A percentile compares a stretch with the other conserved stretches of the same genome.
These are phyloP conservation scores for Pseudotriccus pelzelni DNA, from an alignment of 2,797 vertebrate species.

Conservation along the genomic window DNA sequence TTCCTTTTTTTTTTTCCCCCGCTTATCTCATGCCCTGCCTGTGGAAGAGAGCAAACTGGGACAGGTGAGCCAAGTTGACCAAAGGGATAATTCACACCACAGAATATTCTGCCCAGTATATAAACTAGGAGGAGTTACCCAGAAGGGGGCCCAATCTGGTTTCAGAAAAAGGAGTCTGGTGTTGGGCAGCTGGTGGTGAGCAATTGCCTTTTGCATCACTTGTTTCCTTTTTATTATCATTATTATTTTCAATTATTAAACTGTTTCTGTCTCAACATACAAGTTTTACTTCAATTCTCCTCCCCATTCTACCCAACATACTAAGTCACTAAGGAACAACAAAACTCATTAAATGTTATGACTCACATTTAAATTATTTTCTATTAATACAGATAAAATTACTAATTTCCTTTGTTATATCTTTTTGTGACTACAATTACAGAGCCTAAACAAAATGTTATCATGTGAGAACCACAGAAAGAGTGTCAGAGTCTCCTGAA, in stretches of 20 bases:
- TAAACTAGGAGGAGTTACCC: background rate
- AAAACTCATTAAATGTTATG: accelerated
- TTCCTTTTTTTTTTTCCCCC: no score
- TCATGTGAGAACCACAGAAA: background rate
- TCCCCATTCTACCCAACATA: background rate
- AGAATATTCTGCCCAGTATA: background rate
- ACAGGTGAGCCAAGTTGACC: background rate
- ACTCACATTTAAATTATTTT: background rate
- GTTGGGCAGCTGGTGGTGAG: background rate
- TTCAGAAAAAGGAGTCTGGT: background rate
- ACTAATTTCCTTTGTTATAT: background rate
- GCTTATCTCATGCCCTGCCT: background rate
- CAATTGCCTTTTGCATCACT: background rate
- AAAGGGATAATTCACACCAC: background rate
- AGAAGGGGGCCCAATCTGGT: background rate
- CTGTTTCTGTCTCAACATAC: background rate
- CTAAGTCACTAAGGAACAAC: background rate
- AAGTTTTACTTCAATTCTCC: background rate
- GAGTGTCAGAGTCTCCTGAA: background rate
- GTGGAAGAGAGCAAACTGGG: background rate
- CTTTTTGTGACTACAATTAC: background rate
- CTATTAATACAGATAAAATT: background rate
- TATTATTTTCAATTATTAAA: background rate
- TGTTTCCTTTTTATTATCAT: background rate
- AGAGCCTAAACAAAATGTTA: background rate